Conservation (phyloP, 1,140 invertebrate species). For the Cydia amplana region DNA sequence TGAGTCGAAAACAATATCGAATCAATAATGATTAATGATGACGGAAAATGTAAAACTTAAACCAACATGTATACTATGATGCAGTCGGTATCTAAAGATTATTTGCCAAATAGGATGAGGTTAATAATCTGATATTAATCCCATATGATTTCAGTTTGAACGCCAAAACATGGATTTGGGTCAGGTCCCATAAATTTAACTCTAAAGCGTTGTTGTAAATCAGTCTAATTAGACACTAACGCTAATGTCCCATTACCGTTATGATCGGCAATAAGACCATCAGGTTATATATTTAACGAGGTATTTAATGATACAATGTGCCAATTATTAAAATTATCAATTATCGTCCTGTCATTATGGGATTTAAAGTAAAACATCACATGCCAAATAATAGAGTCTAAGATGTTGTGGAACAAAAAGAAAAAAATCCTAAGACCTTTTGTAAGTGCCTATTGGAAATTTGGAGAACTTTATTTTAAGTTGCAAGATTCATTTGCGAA, state of each 20-base stretch:
- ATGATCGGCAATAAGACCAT: slow-evolving; percentile 7
- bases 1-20: not conserved
- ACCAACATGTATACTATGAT: not conserved
- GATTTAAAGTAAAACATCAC: not conserved
- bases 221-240: slow-evolving; percentile 18
- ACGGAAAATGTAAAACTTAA: not conserved
- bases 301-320: not conserved
- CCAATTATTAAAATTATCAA: not conserved
- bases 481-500: too few species aligned
- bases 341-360: not conserved
- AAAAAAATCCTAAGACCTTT: too few species aligned
- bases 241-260: not conserved
- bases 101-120: not conserved
- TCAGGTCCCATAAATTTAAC: slow-evolving; percentile 2
- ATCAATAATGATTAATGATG: not conserved
- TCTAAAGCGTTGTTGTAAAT: slow-evolving; percentile 14
- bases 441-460: too few species aligned
- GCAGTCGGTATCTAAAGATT: not conserved
- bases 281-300: slow-evolving; percentile 8
- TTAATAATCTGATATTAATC: too few species aligned
- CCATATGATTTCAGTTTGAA: not conserved
- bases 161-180: not conserved
- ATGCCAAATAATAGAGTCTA: too few species aligned
- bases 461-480: too few species aligned
- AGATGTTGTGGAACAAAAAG: too few species aligned